These are phyloP conservation scores for Heteromormyrus szaboi DNA, from an alignment of 2,797 vertebrate species.

Conservation along the genomic window DNA sequence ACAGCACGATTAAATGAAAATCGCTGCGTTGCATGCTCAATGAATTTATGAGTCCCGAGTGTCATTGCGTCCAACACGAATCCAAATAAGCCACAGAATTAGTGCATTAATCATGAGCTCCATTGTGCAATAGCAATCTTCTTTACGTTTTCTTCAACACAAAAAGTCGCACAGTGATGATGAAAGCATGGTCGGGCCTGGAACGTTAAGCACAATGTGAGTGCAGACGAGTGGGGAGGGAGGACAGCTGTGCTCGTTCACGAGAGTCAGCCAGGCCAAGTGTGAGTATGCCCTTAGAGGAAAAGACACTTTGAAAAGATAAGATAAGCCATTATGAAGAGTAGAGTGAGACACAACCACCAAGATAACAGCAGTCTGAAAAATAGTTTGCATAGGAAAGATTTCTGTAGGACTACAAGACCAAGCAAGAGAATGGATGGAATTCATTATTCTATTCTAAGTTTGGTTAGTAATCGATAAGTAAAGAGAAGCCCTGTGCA, in stretches of 20 bases:
- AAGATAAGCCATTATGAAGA: neutral
- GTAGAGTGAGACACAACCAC: neutral
- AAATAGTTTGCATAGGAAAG: neutral
- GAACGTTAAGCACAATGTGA: neutral
- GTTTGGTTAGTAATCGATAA: neutral
- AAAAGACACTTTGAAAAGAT: neutral
- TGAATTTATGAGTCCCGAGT: neutral
- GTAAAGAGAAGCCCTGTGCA: neutral
- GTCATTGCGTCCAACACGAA: neutral
- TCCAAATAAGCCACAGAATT: neutral
- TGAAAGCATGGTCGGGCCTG: neutral
- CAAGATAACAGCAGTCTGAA: neutral
- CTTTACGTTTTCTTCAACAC: neutral
- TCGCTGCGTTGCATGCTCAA: neutral
- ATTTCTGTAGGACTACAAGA: constrained; percentile 1
- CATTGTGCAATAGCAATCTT: neutral
- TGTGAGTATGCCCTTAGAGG: neutral
- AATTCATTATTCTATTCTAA: neutral
- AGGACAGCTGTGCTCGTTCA: neutral
- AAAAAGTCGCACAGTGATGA: neutral
- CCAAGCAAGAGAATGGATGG: neutral
- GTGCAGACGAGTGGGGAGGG: neutral
- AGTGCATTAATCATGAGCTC: neutral
- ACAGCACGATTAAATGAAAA: neutral
- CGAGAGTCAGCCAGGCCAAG: neutral